A percentile compares a stretch with the other conserved stretches of the same genome.
Evolutionary conservation across 2,888 invertebrate genomes (phyloP).

Genomic region (Cosmorhoe ocellata): DNA sequence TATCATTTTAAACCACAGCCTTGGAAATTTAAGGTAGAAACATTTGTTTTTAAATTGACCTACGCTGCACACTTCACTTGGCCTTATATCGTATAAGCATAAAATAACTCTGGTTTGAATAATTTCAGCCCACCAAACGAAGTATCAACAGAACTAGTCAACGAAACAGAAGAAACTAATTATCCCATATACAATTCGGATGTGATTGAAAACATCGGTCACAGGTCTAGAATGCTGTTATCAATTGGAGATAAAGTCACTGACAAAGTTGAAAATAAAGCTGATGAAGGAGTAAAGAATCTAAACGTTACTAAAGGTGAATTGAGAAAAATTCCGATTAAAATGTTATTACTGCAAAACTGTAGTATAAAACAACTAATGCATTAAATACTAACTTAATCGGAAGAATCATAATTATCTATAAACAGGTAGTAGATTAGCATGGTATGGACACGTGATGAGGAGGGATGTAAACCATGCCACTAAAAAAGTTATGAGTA

Average conservation of each 20-base stretch:
- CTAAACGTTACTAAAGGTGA: background rate
- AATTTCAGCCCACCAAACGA: conserved; percentile 22
- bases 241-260: conserved; percentile 39
- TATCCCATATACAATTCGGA: conserved; percentile 52
- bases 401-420: too few species aligned
- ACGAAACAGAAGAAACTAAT: conserved; percentile 15
- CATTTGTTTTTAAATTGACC: too few species aligned
- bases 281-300: background rate
- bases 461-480: too few species aligned
- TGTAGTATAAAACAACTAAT: too few species aligned
- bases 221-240: conserved; percentile 58
- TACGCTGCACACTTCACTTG: too few species aligned
- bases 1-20: background rate
- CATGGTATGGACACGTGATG: too few species aligned
- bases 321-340: too few species aligned
- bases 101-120: background rate
- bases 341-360: too few species aligned
- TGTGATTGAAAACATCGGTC: conserved; percentile 56
- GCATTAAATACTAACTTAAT: too few species aligned
- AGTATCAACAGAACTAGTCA: conserved; percentile 3
- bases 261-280: background rate
- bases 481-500: too few species aligned
- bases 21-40: conserved; percentile 24
- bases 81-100: too few species aligned
- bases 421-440: too few species aligned